Evolutionary conservation across 2,888 invertebrate species (phyloP), one percentile per base, ranked within the genome.

Genomic region (Ectemnius continuus): DNA sequence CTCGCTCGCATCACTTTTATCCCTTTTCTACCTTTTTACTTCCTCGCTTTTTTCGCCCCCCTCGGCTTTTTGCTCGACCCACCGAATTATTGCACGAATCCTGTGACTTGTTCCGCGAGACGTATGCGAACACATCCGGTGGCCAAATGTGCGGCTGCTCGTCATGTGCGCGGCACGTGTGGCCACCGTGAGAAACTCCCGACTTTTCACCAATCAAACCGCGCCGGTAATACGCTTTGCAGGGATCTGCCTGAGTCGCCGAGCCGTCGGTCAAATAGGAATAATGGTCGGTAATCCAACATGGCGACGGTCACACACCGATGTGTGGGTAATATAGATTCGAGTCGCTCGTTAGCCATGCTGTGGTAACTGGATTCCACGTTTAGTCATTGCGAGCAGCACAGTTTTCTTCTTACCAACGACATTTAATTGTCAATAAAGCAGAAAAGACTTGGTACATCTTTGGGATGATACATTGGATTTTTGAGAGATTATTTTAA

Each of bases 161-260:
- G 23, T 68, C 75, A 67, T 60, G 14, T 77, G 76, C 46, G 11
- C 6, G 57, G 62, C 76, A 77, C 66, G 63, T 77, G 73, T 14
- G 62, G 28, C 16, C 23, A 14, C 14, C 75, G 72, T 72, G 77
- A 73, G 77, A 77, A 76, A 65, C 46, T 70, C n/a, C 28, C 0
- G 75, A 67, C 70, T 28, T 18, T 36, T 6, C 16, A 8, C 4
- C 11, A 20, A 13, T n/a, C 0, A 5, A 48, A 48, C 14, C 18
- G 2, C 20, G 16, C 11, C 4, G 46, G 4, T 0, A 6, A 66
- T 2, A 36, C 11, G 36, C 11, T 59, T 61, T 47, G 47, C 61
- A 61, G 61, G 14, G 11, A 61, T 18, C 18, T 61, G 5, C 46
- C 46, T 46, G 16, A 23, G 1, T 11, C 8, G 1, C 4, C 2